Evolutionary conservation across 2,797 vertebrate species (phyloP).

Genomic region (Clarias pachynema): DNA sequence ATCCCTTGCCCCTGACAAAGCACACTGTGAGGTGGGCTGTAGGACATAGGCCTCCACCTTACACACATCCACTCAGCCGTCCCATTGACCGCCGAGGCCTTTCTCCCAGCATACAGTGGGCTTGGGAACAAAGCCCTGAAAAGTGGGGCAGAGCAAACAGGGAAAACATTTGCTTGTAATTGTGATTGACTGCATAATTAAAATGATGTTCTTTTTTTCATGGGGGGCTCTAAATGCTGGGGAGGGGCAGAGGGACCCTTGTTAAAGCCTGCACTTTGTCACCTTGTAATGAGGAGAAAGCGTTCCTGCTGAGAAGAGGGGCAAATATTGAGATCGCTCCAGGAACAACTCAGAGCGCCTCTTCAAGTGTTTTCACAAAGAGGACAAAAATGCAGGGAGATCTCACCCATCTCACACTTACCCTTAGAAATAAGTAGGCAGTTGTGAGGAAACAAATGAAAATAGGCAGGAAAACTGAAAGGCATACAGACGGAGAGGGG

Average conservation of each 20-base stretch:
- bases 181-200: conserved; percentile 99
- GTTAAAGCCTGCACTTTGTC: conserved; percentile 61
- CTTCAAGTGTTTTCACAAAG: conserved; percentile 61
- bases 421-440: conserved; percentile 47
- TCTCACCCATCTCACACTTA: conserved; percentile 57
- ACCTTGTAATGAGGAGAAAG: conserved; percentile 64
- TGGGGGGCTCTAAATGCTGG: conserved; percentile 53
- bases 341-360: conserved; percentile 56
- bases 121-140: conserved; percentile 90
- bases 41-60: conserved; percentile 95
- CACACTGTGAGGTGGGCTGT: conserved; percentile 77
- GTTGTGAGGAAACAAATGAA: conserved; percentile 49
- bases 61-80: conserved; percentile 92
- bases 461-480: conserved; percentile 32
- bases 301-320: conserved; percentile 63
- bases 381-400: conserved; percentile 51
- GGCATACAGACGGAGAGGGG: conserved; percentile 20
- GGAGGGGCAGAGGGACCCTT: conserved; percentile 60
- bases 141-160: conserved; percentile 93
- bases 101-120: conserved; percentile 95
- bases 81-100: conserved; percentile 95
- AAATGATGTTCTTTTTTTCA: conserved; percentile 99
- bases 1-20: conserved; percentile 55
- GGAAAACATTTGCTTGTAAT: conserved; percentile 99
- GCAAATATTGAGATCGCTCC: conserved; percentile 61